Evolutionary conservation across 2,888 invertebrate genomes (phyloP), one percentile per base, ranked within the genome.

Genomic region (Patella caerulea): DNA sequence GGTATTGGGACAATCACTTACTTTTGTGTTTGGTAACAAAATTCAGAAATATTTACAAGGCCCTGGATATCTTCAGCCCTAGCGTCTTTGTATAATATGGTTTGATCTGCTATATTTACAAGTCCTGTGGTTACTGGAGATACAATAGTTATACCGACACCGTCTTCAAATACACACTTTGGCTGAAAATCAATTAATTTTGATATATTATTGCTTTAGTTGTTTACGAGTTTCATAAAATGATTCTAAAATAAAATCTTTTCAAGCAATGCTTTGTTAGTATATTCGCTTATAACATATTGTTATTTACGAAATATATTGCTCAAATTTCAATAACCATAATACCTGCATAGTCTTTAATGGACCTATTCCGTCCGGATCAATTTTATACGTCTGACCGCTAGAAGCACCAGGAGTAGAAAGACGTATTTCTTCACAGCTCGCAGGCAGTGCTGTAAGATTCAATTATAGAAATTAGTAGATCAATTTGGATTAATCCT

Each of bases 351-450:
- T 79, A 1, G 79, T 19, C 3, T 56, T 24, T 1, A 84, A 56
- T 3, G 81, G 83, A 4, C 83, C 86, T 4, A 78, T 75, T 14
- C 83, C 84, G 71, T 88, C 88, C 11, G 86, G 81, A 65, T 88
- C 87, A 12, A 88, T 84, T 17, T 74, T 71, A 71, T 85, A 86
- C 19, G 19, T 12, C 0, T 24, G 24, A 1, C 84, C 85, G 29
- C 81, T 77, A 12, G 34, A 70, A 2, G 84, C 73, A 7, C 15
- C 69, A 1, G 78, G 78, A 12, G 81, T 71, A 3, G 19, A 55
- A n/a, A 73, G 55, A 9, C 78, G 71, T 2, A 87, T 81, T 12
- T 83, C 84, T 69, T 86, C 75, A 75, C 86, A 87, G 19, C 79
- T 83, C 34, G 45, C 70, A 3, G 86, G 86, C 15, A 80, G n/a